phyloP scores from a whole-genome alignment of 2,888 invertebrate species.

The Dioctria linearis region DNA sequence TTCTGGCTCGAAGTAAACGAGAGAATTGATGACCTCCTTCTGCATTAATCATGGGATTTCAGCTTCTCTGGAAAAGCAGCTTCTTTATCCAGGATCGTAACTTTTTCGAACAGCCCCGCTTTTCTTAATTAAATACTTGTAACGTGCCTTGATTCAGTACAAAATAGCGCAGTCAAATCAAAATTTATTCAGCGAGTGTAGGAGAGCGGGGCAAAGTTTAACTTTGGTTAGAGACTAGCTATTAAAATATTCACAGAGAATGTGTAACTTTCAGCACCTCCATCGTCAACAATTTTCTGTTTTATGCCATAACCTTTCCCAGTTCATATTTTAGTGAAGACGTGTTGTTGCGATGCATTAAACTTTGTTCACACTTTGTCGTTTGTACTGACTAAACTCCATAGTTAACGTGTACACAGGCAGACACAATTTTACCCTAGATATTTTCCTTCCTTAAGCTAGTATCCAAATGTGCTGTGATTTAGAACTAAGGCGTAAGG shows the following conservation, averaged over 20 bases:
- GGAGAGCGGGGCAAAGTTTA: slow-evolving; percentile 23
- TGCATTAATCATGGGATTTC: slow-evolving; percentile 32
- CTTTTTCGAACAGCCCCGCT: slow-evolving; percentile 30
- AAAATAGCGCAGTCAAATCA: slow-evolving; percentile 37
- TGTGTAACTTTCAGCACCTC: slow-evolving; percentile 53
- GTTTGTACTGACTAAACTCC: slow-evolving; percentile 18
- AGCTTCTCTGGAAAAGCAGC: not conserved
- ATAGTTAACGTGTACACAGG: slow-evolving; percentile 2
- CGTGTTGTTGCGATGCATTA: slow-evolving; percentile 53
- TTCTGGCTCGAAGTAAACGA: not conserved
- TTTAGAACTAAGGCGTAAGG: not conserved
- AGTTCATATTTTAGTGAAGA: slow-evolving; percentile 43
- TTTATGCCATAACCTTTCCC: slow-evolving; percentile 20
- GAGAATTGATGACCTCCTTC: slow-evolving; percentile 10
- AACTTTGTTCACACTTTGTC: slow-evolving; percentile 57
- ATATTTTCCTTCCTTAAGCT: slow-evolving; percentile 1
- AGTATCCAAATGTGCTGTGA: slow-evolving; percentile 12
- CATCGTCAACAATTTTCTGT: slow-evolving; percentile 51
- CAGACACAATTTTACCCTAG: slow-evolving; percentile 25
- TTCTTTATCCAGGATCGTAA: not conserved
- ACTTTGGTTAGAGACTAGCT: slow-evolving; percentile 39
- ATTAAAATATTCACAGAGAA: slow-evolving; percentile 51
- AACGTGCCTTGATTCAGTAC: slow-evolving; percentile 19
- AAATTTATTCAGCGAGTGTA: slow-evolving; percentile 25
- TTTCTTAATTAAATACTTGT: slow-evolving; percentile 47